Conservation (phyloP, 2,113 vertebrate genomes). For the Sialia sialis region DNA sequence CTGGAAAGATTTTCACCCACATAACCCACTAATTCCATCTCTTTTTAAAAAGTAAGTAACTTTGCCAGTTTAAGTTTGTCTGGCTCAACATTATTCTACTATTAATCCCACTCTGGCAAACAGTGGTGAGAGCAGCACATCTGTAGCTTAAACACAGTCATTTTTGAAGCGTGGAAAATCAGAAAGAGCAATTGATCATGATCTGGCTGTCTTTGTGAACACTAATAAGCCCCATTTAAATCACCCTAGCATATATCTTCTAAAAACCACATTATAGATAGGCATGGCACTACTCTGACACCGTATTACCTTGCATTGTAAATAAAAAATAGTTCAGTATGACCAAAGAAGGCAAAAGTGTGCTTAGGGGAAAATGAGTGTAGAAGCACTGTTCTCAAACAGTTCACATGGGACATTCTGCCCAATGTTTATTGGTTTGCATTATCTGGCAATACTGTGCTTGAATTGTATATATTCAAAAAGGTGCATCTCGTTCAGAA, state of each 20-base stretch:
- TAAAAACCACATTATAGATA: background rate
- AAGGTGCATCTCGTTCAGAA: background rate
- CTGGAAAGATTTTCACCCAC: constrained; percentile 31
- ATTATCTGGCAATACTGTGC: background rate
- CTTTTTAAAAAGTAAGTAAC: background rate
- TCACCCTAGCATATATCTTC: background rate
- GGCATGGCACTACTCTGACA: background rate
- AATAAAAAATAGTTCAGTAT: background rate
- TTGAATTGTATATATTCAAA: background rate
- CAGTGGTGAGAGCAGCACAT: background rate
- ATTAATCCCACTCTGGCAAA: background rate
- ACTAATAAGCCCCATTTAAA: background rate
- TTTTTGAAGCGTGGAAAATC: background rate
- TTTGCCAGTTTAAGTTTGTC: background rate
- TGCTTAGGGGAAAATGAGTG: background rate
- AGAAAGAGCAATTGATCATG: background rate
- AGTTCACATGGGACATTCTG: background rate
- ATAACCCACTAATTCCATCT: background rate
- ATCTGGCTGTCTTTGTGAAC: background rate
- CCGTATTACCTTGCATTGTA: background rate
- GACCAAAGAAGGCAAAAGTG: background rate
- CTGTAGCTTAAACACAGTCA: background rate
- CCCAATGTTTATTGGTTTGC: background rate
- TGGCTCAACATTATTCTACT: background rate
- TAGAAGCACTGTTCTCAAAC: background rate